Evolutionary conservation across 2,797 vertebrate species (phyloP), one percentile per base, ranked within the genome.

Genomic region (Tragopan temminckii): DNA sequence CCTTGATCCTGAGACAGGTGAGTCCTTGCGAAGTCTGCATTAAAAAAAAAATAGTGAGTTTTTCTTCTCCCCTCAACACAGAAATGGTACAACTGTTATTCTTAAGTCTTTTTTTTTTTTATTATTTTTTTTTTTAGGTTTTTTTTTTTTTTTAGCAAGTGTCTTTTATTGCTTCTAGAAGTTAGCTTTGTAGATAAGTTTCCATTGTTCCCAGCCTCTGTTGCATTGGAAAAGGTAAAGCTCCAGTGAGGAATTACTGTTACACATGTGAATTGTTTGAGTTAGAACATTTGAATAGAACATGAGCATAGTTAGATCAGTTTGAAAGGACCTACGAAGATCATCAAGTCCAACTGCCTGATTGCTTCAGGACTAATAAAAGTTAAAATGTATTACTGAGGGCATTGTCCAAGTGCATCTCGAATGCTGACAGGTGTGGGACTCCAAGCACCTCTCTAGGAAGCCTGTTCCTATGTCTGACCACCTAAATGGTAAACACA

Each of bases 1-100:
- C 74, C 98, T 99, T 18, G 99, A 99, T 94, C 99, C 99, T 13
- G 96, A 97, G 33, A 99, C 98, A 93, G 99, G 99, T 99, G 80
- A 55, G 90, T 70, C 27, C 23, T 85, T 79, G 35, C 46, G 85
- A 53, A 79, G 13, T 63, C 25, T 75, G 18, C 70, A 40, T 31
- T 62, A 13, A 13, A 23, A 42, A 63, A 68, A 35, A 29, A 33
- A 59, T 17, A 75, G 13, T 13, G 21, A 18, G 3, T 35, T 31
- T 42, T 66, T 45, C 36, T 25, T 2, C 3, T 9, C 14, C 27
- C 27, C 27, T 1, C 46, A 50, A 69, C 24, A 45, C 33, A 61
- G 31, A 69, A 79, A 43, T 59, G 2, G 13, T 52, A 0, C 42
- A 11, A 46, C 16, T 78, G 4, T 5, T 80, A 21, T 69, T 86